Evolutionary conservation across 2,797 vertebrate species (phyloP), one percentile per base, ranked within the genome.

Genomic region (Tarsius wallacei): DNA sequence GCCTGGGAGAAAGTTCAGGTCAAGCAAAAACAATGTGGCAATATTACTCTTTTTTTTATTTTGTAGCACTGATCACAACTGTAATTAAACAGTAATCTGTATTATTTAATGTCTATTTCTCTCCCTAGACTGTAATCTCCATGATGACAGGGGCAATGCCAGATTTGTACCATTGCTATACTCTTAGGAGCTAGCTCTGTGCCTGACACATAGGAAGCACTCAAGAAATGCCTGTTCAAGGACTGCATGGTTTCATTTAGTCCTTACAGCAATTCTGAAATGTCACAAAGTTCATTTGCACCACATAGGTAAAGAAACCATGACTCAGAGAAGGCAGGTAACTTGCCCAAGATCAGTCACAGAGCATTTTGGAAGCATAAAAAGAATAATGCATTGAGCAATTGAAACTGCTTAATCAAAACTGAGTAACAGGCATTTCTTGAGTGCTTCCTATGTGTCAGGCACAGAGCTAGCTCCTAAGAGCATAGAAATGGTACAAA

Each of bases 351-450:
- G 61, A 91, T 88, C 61, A 78, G 73, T 74, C 74, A 95, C 22
- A 61, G 59, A 82, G 28, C 57, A 88, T 82, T 87, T 63, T 88
- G 85, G 86, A 93, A 82, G 19, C 31, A 82, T 83, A 89, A 92
- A 66, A 68, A 90, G 71, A 95, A 82, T 81, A 96, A 96, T 61
- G 55, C 61, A 83, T 19, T 76, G 24, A 96, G 64, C 74, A 89
- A 94, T 78, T 92, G 73, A 77, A 26, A 96, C 94, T 71, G 5
- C 70, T 96, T 97, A 95, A 97, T 97, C 94, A 98, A 96, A 96
- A n/a, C 59, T 68, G 49, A 96, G 83, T 63, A 86, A 91, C 90
- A 86, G 97, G 33, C 47, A 84, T 87, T 87, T 68, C 33, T 64
- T 36, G 53, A 95, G 26, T 49, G 8, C 8, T 24, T 96, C 24